These are phyloP conservation scores for Sylvia atricapilla DNA, from an alignment of 2,113 vertebrate species.

Conservation along the genomic window DNA sequence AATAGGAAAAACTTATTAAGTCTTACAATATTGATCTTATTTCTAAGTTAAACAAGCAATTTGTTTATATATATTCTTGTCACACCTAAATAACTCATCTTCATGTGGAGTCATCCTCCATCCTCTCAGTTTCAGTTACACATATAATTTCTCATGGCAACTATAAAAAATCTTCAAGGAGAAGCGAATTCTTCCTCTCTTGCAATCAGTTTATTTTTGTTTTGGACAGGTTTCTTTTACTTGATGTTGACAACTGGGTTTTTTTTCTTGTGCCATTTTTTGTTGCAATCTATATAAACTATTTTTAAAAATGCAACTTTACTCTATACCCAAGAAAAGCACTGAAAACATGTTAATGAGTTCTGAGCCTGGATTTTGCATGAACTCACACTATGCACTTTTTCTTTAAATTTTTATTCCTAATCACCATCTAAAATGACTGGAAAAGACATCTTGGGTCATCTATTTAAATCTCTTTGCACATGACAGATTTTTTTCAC, in stretches of 20 bases:
- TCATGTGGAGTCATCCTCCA: background rate
- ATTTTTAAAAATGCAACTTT: constrained; percentile 27
- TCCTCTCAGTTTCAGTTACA: background rate
- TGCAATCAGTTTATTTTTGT: background rate
- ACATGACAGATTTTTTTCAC: background rate
- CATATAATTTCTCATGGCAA: background rate
- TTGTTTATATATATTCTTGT: background rate
- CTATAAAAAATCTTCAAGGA: background rate
- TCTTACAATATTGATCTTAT: background rate
- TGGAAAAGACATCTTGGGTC: background rate
- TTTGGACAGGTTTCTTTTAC: background rate
- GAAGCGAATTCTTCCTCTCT: background rate
- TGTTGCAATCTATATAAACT: background rate
- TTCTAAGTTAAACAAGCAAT: background rate
- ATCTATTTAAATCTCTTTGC: constrained; percentile 1
- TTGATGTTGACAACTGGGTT: background rate
- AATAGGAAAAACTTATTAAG: background rate
- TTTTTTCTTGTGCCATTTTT: background rate
- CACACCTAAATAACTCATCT: background rate
- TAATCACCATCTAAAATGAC: background rate
- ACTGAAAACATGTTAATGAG: background rate
- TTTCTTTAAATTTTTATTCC: background rate
- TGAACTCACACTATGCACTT: background rate
- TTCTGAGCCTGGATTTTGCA: constrained; percentile 23
- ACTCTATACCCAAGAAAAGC: background rate